phyloP scores from a whole-genome alignment of 2,888 invertebrate species.

The Nomada lathburiana region DNA sequence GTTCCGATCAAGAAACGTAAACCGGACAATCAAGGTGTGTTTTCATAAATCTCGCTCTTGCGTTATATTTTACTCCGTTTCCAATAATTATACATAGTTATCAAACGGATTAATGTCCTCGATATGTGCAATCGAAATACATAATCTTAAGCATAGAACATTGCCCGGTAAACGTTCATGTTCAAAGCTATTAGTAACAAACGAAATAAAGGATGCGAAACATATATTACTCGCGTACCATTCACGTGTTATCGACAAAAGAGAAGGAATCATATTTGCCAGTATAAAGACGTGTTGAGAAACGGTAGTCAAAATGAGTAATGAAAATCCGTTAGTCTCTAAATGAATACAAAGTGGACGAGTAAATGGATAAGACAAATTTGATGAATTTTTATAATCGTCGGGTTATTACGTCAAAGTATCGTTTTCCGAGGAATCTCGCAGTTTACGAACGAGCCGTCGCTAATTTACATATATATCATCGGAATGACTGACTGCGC shows the following conservation, averaged over 20 bases:
- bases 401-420: neutral
- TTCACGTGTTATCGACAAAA: too few relatives aligned
- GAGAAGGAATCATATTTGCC: too few relatives aligned
- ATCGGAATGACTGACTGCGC: constrained; percentile 6
- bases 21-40: constrained; percentile 82
- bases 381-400: neutral
- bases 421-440: neutral
- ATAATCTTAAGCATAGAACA: too few relatives aligned
- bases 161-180: too few relatives aligned
- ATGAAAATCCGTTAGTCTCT: neutral
- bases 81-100: neutral
- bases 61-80: neutral
- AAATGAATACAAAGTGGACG: neutral
- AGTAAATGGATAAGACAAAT: neutral
- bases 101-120: neutral
- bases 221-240: too few relatives aligned
- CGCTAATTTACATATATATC: constrained; percentile 21
- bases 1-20: constrained; percentile 86
- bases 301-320: too few relatives aligned
- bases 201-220: too few relatives aligned
- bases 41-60: neutral
- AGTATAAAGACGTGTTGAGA: too few relatives aligned
- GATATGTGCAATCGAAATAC: too few relatives aligned
- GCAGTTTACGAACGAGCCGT: neutral
- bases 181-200: too few relatives aligned